A percentile compares a stretch with the other conserved stretches of the same genome.
Evolutionary conservation across 1,140 invertebrate genomes (phyloP).

Genomic region (Brachionus asplanchnoidis): DNA sequence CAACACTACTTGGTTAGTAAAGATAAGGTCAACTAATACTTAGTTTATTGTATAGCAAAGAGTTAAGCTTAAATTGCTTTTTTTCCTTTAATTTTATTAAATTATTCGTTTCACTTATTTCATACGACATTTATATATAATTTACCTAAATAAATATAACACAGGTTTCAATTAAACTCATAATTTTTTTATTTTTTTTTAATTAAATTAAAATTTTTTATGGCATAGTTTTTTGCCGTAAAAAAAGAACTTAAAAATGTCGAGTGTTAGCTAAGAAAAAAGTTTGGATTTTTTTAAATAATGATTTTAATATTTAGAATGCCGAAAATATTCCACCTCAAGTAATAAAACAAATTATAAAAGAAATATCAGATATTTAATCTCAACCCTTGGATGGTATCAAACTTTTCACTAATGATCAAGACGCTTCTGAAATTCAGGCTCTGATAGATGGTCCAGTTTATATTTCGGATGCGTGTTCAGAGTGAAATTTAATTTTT

Average conservation of each 20-base stretch:
- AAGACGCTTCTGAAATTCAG: conserved; percentile 85
- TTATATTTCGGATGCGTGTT: conserved; percentile 59
- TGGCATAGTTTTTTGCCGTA: neutral
- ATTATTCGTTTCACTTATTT: too few species aligned
- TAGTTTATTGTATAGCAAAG: too few species aligned
- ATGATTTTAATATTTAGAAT: conserved; percentile 61
- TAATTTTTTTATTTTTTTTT: too few species aligned
- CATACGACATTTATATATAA: too few species aligned
- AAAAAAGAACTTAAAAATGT: conserved; percentile 7
- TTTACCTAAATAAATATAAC: neutral
- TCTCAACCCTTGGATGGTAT: conserved; percentile 79
- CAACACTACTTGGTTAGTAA: too few species aligned
- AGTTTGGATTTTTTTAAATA: neutral
- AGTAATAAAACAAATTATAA: conserved; percentile 74
- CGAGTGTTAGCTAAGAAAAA: neutral
- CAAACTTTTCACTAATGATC: conserved; percentile 76
- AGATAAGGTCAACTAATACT: too few species aligned
- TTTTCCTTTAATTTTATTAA: too few species aligned
- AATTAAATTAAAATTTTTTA: neutral
- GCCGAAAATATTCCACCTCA: conserved; percentile 87
- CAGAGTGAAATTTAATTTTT: conserved; percentile 79
- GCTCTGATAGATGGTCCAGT: conserved; percentile 78
- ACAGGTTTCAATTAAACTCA: neutral
- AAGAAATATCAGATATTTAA: conserved; percentile 73
- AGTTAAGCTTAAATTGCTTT: too few species aligned